phyloP scores from a whole-genome alignment of 2,797 vertebrate species.

The Corythornis leucogaster region DNA sequence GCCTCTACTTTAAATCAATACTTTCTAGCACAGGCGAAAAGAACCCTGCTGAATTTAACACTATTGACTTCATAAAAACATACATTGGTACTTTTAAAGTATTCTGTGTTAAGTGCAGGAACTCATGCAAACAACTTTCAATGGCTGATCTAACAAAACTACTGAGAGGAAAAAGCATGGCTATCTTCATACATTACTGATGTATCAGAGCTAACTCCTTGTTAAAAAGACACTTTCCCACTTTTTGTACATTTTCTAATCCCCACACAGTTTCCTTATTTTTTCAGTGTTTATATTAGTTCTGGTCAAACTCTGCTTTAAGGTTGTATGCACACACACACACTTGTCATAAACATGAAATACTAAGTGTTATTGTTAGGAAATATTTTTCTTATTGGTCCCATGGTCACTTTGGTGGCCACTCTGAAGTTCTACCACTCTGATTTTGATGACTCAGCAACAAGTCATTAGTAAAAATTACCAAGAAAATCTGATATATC shows the following conservation, averaged over 20 bases:
- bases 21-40: background rate
- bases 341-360: too few species aligned
- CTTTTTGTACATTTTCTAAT: background rate
- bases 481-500: background rate
- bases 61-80: background rate
- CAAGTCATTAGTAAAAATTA: background rate
- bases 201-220: background rate
- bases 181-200: background rate
- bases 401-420: background rate
- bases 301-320: background rate
- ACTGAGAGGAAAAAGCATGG: background rate
- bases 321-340: background rate
- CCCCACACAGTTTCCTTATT: background rate
- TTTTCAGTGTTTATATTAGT: background rate
- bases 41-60: background rate
- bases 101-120: background rate
- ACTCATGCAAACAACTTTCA: background rate
- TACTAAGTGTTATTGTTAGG: background rate
- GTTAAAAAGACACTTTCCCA: background rate
- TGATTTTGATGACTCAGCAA: background rate
- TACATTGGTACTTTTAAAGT: background rate
- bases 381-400: background rate
- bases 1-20: background rate
- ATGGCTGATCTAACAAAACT: background rate
- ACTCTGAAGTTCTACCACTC: background rate